Conservation (phyloP, 2,888 invertebrate genomes). For the Netelia fuscicornis region DNA sequence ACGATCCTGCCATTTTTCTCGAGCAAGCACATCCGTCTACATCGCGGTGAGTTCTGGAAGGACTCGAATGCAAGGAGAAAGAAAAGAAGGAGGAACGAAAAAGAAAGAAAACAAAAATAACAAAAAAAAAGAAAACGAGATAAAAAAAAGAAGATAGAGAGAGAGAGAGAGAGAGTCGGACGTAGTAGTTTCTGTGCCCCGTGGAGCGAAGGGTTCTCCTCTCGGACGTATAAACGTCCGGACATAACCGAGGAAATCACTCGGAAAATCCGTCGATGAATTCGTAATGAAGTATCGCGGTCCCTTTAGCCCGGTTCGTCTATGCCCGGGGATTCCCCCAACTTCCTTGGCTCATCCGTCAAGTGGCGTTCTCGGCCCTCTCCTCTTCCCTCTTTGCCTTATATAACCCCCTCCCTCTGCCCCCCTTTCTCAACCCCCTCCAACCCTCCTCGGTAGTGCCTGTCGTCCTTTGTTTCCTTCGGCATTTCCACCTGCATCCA, state of each 20-base stretch:
- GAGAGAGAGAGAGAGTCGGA: not conserved
- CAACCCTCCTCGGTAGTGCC: not conserved
- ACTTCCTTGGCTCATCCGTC: conserved; percentile 57
- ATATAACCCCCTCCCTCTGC: not conserved
- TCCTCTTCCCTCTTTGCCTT: not conserved
- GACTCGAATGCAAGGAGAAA: not conserved
- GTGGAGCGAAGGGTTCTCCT: conserved; percentile 18
- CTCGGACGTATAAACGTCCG: conserved; percentile 72
- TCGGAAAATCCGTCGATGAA: conserved; percentile 80
- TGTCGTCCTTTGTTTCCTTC: conserved; percentile 56
- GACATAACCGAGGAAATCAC: conserved; percentile 79
- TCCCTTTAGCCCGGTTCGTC: conserved; percentile 65
- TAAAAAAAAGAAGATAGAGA: conserved; percentile 31
- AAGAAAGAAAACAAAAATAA: no score
- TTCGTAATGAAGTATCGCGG: conserved; percentile 75
- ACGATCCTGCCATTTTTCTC: conserved; percentile 23
- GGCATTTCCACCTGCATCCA: conserved; percentile 26
- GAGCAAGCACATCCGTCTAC: conserved; percentile 8
- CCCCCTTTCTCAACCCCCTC: conserved; percentile 12
- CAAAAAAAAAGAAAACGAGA: not conserved
- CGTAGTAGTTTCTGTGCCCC: not conserved
- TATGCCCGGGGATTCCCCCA: conserved; percentile 60
- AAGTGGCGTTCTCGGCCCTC: conserved; percentile 39
- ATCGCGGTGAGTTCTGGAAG: not conserved
- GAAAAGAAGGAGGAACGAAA: not conserved